Evolutionary conservation across 2,888 invertebrate genomes (phyloP), one percentile per base, ranked within the genome.

Genomic region (Himalopsyche japonica): DNA sequence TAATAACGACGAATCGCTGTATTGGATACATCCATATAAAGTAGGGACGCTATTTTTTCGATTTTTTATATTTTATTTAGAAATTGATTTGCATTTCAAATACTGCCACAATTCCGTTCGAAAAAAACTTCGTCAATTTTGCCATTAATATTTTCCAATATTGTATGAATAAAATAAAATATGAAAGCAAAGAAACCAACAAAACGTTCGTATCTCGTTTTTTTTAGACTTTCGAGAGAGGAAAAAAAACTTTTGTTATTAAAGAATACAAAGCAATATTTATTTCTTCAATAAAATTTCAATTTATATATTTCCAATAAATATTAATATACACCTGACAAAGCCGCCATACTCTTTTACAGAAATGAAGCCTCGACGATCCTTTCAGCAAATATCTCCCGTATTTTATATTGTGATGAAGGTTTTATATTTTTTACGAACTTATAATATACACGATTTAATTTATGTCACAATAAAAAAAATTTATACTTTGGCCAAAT

Each of bases 71-170:
- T 70, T 70, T 70, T 77, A 77, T 77, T 77, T 48, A 48, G 47
- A 78, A 77, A 82, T 43, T 82, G 82, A 82, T 82, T 82, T 82
- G 82, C 82, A 82, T 82, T 82, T 82, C 76, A 76, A 77, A 82
- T 82, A 78, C 82, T 82, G 37, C 82, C 48, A 76, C 82, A 82
- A 82, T 78, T 82, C 76, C 32, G 77, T 30, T 49, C 48, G 77
- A 82, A 82, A 77, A n/a, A 82, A 43, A 82, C 70, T 82, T 49
- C 82, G 82, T 82, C 82, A 82, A 82, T 77, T 82, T 77, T 32
- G 18, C 43, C 77, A 82, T 82, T 82, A 76, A 82, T 77, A 77
- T 77, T 30, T 47, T 78, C 78, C 82, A 82, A 76, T 82, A 82
- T 70, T 82, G 82, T 77, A 82, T 82, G 78, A 82, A 82, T 82